Conservation (phyloP, 1,140 invertebrate species). For the Drosophila melanogaster region DNA sequence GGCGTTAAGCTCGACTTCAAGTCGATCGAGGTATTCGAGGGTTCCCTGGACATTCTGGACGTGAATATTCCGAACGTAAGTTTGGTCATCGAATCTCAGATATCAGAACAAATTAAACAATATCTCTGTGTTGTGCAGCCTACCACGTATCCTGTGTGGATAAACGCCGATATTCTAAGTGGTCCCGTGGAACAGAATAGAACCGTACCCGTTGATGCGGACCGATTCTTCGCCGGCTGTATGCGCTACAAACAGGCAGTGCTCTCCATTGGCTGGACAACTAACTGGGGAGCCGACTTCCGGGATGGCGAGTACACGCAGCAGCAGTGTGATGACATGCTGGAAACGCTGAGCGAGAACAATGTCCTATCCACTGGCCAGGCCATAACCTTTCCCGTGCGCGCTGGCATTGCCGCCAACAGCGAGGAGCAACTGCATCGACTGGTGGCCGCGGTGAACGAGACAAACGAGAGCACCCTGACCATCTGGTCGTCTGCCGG, state of each 20-base stretch:
- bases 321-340: constrained; percentile 90
- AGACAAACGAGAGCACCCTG: constrained; percentile 85
- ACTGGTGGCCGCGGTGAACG: constrained; percentile 79
- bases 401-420: constrained; percentile 89
- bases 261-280: constrained; percentile 95
- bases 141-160: constrained; percentile 90
- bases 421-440: constrained; percentile 86
- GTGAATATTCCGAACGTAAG: constrained; percentile 69
- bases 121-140: constrained; percentile 84
- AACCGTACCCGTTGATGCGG: constrained; percentile 88
- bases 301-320: constrained; percentile 87
- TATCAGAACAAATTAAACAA: neutral
- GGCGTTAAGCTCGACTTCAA: constrained; percentile 97
- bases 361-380: constrained; percentile 85
- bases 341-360: constrained; percentile 84
- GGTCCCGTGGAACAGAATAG: constrained; percentile 89
- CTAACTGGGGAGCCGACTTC: constrained; percentile 86
- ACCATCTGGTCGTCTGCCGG: constrained; percentile 89
- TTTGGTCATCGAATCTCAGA: neutral
- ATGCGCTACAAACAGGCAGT: constrained; percentile 87
- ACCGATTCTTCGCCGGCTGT: constrained; percentile 86
- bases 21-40: constrained; percentile 90
- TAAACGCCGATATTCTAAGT: constrained; percentile 94
- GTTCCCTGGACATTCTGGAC: constrained; percentile 87
- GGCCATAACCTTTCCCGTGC: constrained; percentile 92